These are phyloP conservation scores for Lophotis ruficrista DNA, from an alignment of 2,113 vertebrate genomes.

Conservation along the genomic window DNA sequence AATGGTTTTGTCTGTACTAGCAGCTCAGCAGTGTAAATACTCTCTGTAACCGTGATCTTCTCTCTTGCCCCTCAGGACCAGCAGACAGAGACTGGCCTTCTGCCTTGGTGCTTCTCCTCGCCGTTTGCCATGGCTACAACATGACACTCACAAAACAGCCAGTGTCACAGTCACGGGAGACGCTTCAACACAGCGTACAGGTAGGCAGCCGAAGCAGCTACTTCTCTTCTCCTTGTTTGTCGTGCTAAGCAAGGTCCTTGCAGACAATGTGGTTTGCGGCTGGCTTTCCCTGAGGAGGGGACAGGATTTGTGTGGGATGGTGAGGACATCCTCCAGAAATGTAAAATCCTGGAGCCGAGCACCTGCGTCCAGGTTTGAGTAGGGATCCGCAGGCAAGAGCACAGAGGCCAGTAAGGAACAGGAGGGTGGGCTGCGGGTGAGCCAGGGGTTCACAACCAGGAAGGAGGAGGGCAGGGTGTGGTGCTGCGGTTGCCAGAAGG, in stretches of 20 bases:
- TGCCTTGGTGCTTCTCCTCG: rapidly evolving
- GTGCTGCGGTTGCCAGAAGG: rapidly evolving
- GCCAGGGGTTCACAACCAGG: rapidly evolving
- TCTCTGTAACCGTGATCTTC: not conserved
- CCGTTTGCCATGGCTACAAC: rapidly evolving
- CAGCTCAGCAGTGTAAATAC: not conserved
- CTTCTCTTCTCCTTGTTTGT: not conserved
- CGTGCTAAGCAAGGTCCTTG: not conserved
- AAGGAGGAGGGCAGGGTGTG: not conserved
- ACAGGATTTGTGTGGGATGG: rapidly evolving
- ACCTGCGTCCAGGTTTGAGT: not conserved
- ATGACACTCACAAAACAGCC: rapidly evolving
- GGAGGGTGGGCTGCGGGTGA: not conserved
- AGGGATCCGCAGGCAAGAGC: not conserved
- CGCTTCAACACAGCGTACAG: rapidly evolving
- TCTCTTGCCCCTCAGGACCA: not conserved
- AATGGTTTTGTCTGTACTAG: not conserved
- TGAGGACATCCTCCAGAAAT: not conserved
- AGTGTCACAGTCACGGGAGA: rapidly evolving
- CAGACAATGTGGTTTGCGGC: rapidly evolving
- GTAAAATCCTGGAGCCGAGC: not conserved
- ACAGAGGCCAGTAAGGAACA: not conserved
- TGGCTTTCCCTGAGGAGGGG: not conserved
- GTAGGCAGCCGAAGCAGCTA: rapidly evolving
- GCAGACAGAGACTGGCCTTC: not conserved